A percentile compares a stretch with the other conserved stretches of the same genome.
Conservation (phyloP, 2,888 invertebrate species). For the Diogma glabrata region DNA sequence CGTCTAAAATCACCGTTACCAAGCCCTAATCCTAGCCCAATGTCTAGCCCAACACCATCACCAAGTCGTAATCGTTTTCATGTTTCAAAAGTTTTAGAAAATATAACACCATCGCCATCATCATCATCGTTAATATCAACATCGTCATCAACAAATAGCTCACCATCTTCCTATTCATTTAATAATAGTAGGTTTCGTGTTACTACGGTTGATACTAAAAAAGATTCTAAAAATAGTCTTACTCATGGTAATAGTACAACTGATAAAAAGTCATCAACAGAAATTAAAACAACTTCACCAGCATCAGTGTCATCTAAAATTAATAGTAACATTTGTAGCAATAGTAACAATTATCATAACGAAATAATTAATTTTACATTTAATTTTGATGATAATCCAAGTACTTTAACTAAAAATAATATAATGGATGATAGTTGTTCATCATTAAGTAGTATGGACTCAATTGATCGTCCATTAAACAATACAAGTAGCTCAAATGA, state of each 20-base stretch:
- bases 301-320: slow-evolving; percentile 8
- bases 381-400: slow-evolving; percentile 37
- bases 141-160: slow-evolving; percentile 22
- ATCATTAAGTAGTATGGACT: slow-evolving; percentile 42
- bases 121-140: slow-evolving; percentile 28
- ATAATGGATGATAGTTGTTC: slow-evolving; percentile 38
- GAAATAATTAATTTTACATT: neutral
- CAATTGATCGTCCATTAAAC: slow-evolving; percentile 28
- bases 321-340: neutral
- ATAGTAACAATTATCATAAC: too few species aligned
- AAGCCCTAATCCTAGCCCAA: slow-evolving; percentile 50
- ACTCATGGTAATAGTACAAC: too few species aligned
- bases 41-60: slow-evolving; percentile 54
- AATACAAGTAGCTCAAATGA: slow-evolving; percentile 14
- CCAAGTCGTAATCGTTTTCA: slow-evolving; percentile 37
- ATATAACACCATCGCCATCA: slow-evolving; percentile 15
- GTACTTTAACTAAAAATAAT: slow-evolving; percentile 41
- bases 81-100: slow-evolving; percentile 34
- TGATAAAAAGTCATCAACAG: neutral
- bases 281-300: neutral
- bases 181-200: slow-evolving; percentile 19
- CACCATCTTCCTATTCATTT: slow-evolving; percentile 11
- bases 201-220: slow-evolving; percentile 17
- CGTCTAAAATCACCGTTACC: slow-evolving; percentile 57
- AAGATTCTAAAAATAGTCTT: neutral